Percentiles rank a stretch among this genome's conserved stretches.
Conservation (phyloP, 2,888 invertebrate genomes). For the Eucriotettix oculatus region DNA sequence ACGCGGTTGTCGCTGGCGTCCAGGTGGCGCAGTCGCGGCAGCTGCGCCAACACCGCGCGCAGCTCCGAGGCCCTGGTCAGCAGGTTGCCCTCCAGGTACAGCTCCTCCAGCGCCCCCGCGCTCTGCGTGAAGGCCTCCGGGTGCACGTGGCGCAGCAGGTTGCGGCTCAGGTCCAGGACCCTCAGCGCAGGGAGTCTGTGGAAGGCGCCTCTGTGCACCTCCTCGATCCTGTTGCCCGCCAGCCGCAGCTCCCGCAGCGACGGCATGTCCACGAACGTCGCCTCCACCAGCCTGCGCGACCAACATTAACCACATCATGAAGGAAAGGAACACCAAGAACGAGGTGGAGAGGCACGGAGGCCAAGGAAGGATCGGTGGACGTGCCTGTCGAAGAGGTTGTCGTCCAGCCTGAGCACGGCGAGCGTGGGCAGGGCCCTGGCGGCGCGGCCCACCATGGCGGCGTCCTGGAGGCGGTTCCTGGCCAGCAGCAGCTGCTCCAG, state of each 20-base stretch:
- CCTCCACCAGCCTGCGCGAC: constrained; percentile 39
- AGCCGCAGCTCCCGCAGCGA: constrained; percentile 39
- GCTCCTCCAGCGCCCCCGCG: constrained; percentile 42
- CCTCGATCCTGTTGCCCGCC: constrained; percentile 54
- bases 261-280: constrained; percentile 61
- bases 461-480: constrained; percentile 58
- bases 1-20: constrained; percentile 66
- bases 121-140: constrained; percentile 63
- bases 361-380: no score
- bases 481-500: constrained; percentile 51
- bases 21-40: constrained; percentile 59
- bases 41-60: constrained; percentile 53
- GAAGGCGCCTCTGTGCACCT: constrained; percentile 65
- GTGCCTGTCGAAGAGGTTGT: constrained; percentile 48
- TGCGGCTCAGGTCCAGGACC: constrained; percentile 58
- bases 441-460: constrained; percentile 64
- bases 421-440: constrained; percentile 58
- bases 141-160: constrained; percentile 57
- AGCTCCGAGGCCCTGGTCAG: constrained; percentile 59
- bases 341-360: no score
- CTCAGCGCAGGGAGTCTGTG: constrained; percentile 57
- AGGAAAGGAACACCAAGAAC: no score
- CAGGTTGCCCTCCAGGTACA: constrained; percentile 59
- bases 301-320: no score
- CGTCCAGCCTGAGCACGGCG: constrained; percentile 49